These are phyloP conservation scores for Eueremaeus valkanovi DNA, from an alignment of 2,888 invertebrate species.

Conservation along the genomic window DNA sequence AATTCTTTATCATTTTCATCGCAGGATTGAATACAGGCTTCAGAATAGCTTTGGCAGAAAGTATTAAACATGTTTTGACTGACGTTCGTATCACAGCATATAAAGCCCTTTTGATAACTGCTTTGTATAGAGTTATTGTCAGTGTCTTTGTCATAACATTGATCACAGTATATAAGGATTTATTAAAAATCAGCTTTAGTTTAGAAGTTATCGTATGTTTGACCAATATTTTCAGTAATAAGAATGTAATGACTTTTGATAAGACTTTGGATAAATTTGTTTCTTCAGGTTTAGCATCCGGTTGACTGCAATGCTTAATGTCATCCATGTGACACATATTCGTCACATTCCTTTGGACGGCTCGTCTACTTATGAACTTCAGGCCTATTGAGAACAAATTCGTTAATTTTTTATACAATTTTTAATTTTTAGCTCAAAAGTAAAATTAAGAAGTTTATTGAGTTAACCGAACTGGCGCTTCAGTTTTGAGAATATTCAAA, in stretches of 20 bases:
- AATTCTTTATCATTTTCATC: not conserved
- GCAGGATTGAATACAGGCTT: conserved; percentile 9
- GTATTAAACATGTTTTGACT: not conserved
- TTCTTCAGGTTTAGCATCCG: not conserved
- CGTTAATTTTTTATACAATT: not conserved
- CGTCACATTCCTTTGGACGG: not conserved
- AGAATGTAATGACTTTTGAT: conserved; percentile 1
- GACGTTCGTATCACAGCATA: conserved; percentile 19
- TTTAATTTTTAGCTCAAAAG: not conserved
- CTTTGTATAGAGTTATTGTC: conserved; percentile 11
- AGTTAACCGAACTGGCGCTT: too few relatives aligned
- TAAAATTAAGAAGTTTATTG: not conserved
- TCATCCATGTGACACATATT: conserved; percentile 25
- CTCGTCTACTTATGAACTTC: conserved; percentile 12
- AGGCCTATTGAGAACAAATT: not conserved
- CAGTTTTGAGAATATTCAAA: too few relatives aligned
- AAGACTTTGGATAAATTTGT: not conserved
- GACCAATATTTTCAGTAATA: conserved; percentile 9
- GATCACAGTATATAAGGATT: not conserved
- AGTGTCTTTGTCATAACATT: not conserved
- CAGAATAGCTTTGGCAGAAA: not conserved
- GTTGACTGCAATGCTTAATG: conserved; percentile 8
- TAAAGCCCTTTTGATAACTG: conserved; percentile 7
- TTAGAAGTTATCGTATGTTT: not conserved
- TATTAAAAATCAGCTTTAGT: not conserved